Evolutionary conservation across 2,888 invertebrate genomes (phyloP).

Genomic region (Ophioninae sp.): DNA sequence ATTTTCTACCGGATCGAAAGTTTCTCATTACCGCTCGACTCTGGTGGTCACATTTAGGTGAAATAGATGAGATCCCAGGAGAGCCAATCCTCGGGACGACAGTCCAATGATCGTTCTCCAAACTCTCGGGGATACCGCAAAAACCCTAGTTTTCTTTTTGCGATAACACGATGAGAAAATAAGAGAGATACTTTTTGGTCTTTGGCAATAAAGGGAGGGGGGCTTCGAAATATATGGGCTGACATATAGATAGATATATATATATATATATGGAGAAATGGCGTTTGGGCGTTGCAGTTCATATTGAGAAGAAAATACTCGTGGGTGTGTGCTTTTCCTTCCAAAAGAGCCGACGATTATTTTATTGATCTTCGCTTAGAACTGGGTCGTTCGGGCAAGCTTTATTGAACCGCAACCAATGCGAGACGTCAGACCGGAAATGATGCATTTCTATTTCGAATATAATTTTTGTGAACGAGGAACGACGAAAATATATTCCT

Average conservation of each 20-base stretch:
- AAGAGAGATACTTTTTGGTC: slow-evolving; percentile 39
- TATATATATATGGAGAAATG: background rate
- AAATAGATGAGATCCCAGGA: slow-evolving; percentile 24
- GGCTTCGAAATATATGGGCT: slow-evolving; percentile 5
- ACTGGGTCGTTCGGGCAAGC: slow-evolving; percentile 67
- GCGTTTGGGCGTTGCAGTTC: background rate
- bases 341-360: slow-evolving; percentile 69
- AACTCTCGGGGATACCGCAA: slow-evolving; percentile 20
- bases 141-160: slow-evolving; percentile 9
- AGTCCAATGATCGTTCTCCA: slow-evolving; percentile 22
- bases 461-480: background rate
- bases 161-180: slow-evolving; percentile 43
- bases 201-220: slow-evolving; percentile 2
- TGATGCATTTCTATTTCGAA: background rate
- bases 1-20: slow-evolving; percentile 58
- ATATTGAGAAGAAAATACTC: background rate
- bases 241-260: background rate
- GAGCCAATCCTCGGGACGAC: slow-evolving; percentile 28
- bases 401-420: slow-evolving; percentile 60
- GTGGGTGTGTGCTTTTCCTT: slow-evolving; percentile 8
- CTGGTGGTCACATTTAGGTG: slow-evolving; percentile 38
- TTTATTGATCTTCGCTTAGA: slow-evolving; percentile 78
- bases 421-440: background rate
- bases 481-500: background rate
- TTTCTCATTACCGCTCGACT: slow-evolving; percentile 65